A percentile compares a stretch with the other conserved stretches of the same genome.
phyloP scores from a whole-genome alignment of 2,113 vertebrate genomes.

The Triplophysa tibetana region DNA sequence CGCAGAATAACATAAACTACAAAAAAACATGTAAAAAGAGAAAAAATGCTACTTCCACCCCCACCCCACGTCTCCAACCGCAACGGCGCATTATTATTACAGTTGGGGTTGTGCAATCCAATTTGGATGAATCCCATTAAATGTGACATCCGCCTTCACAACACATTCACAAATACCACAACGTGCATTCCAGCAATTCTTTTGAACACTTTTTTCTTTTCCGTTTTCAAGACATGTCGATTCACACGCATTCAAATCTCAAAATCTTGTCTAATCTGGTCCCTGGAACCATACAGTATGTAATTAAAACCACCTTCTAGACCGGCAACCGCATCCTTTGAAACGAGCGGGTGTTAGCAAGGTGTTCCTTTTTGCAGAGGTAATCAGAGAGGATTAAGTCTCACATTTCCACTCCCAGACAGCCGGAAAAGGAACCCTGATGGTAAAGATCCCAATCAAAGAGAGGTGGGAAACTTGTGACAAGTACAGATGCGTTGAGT shows the following conservation, averaged over 20 bases:
- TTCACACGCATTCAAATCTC: constrained; percentile 20
- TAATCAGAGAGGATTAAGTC: constrained; percentile 26
- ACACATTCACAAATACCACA: background rate
- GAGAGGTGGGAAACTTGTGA: constrained; percentile 43
- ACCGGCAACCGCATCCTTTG: background rate
- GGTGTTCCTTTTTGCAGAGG: constrained; percentile 3
- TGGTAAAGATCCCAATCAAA: constrained; percentile 46
- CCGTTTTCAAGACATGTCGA: background rate
- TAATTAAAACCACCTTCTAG: background rate
- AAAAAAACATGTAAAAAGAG: background rate
- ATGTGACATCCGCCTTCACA: constrained; percentile 37
- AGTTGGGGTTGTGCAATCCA: constrained; percentile 32
- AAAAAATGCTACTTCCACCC: constrained; percentile 9
- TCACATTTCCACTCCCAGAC: constrained; percentile 8
- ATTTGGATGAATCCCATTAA: constrained; percentile 40
- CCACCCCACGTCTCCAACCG: background rate
- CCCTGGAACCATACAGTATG: background rate
- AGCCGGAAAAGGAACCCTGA: background rate
- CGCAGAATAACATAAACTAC: background rate
- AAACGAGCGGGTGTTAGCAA: background rate
- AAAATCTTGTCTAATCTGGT: background rate
- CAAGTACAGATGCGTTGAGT: constrained; percentile 35
- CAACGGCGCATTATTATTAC: constrained; percentile 15
- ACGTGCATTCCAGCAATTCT: constrained; percentile 26
- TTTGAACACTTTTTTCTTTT: background rate